Base-by-base conservation (phyloP, 2,888 invertebrate genomes). In the Meloe dianella region DNA sequence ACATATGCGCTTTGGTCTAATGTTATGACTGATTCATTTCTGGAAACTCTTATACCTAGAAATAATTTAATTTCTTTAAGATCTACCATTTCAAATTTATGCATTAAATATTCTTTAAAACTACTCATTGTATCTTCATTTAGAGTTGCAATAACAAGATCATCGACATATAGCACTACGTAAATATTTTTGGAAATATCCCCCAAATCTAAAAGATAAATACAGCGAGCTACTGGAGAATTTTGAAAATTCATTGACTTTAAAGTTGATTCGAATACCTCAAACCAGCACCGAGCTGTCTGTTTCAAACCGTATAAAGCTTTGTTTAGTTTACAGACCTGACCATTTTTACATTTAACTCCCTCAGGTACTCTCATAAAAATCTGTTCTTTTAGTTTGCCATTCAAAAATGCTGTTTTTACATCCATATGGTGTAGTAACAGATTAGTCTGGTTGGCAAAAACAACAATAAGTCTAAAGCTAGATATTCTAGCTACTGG, bases 241-340 rank as follows among this genome's bases (percentile, higher is more conserved):
- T 57, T 63, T 58, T n/a, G 5, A 32, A 65, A 63, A 20, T 60
- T 63, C 10, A 24, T 24, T 30, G 51, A 20, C 20, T 35, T 51
- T 17, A 67, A 12, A 51, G 22, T 61, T 8, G 38, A 29, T 17
- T 67, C 61, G 27, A 68, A 62, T 22, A 10, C 10, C 8, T 9
- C 32, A 9, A 9, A 32, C 32, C 32, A 32, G 9, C 32, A 32
- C 8, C 32, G 8, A 7, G 32, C 32, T 32, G 71, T 51, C 61
- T 71, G 71, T 27, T 71, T 69, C 24, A 71, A 20, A 3, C 69
- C 71, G 57, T 69, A 69, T 7, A 71, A 35, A 6, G 67, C 41
- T 64, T 64, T 67, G 2, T 65, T 63, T 6, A 71, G 22, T 59
- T 65, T 65, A n/a, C 65, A 68, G 10, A 63, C 63, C 17, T 41